These are phyloP conservation scores for Globia sparganii DNA, from an alignment of 2,888 invertebrate genomes.

Conservation along the genomic window DNA sequence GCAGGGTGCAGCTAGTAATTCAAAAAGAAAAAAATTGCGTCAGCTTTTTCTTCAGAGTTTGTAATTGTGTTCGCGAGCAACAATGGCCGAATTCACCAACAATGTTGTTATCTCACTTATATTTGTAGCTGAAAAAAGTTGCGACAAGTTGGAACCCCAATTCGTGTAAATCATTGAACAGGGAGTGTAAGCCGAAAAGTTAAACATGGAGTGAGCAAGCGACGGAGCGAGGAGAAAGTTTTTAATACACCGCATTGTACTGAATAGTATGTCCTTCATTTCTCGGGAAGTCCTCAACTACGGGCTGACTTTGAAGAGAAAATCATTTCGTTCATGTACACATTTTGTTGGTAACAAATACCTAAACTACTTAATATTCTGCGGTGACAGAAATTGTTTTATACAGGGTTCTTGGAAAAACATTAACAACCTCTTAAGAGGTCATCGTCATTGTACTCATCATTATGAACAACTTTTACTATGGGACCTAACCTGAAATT, in stretches of 20 bases:
- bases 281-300: slow-evolving; percentile 23
- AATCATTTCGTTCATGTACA: slow-evolving; percentile 15
- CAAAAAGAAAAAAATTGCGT: background rate
- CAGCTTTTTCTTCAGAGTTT: background rate
- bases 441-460: no score
- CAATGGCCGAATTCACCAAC: background rate
- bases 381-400: background rate
- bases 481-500: no score
- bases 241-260: slow-evolving; percentile 58
- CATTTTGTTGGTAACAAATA: background rate
- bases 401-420: no score
- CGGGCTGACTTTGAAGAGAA: background rate
- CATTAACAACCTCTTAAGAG: no score
- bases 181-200: slow-evolving; percentile 63
- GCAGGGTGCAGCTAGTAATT: no score
- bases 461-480: no score
- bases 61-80: slow-evolving; percentile 1
- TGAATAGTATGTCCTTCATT: slow-evolving; percentile 48
- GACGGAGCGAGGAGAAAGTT: slow-evolving; percentile 57
- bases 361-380: background rate
- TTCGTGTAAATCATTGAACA: slow-evolving; percentile 67
- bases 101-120: slow-evolving; percentile 6
- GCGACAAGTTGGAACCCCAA: slow-evolving; percentile 67
- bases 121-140: slow-evolving; percentile 39
- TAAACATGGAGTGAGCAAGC: slow-evolving; percentile 63